phyloP scores from a whole-genome alignment of 2,113 vertebrate genomes.

The Mormyrus lacerda region DNA sequence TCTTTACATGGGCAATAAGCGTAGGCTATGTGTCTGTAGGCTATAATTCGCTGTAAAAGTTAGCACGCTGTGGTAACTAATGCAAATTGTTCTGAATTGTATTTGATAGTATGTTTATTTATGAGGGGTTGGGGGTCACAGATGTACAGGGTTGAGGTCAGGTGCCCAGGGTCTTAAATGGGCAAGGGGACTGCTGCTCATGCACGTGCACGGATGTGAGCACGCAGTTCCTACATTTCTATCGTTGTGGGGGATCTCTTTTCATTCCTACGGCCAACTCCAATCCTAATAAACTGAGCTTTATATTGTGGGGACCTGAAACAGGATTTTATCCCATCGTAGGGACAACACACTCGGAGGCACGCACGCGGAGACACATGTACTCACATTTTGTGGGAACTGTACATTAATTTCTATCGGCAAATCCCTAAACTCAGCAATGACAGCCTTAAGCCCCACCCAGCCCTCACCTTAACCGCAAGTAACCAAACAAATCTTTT shows the following conservation, averaged over 20 bases:
- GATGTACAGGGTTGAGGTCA: not conserved
- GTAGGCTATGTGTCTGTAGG: not conserved
- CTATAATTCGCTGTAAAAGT: not conserved
- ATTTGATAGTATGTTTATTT: not conserved
- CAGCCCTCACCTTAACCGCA: not conserved
- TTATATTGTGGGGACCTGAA: not conserved
- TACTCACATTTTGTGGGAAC: not conserved
- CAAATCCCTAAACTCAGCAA: not conserved
- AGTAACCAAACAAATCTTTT: not conserved
- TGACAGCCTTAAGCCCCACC: not conserved
- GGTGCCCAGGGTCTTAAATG: not conserved
- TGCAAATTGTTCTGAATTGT: not conserved
- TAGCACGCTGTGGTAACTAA: not conserved
- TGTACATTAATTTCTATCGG: not conserved
- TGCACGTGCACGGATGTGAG: not conserved
- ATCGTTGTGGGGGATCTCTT: not conserved
- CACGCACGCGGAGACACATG: not conserved
- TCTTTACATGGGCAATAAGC: not conserved
- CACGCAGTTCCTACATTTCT: not conserved
- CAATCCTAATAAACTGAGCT: not conserved
- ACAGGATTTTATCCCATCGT: not conserved
- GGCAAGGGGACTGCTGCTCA: not conserved
- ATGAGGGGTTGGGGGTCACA: not conserved
- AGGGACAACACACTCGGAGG: not conserved
- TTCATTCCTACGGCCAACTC: not conserved